Evolutionary conservation across 2,888 invertebrate genomes (phyloP).

Genomic region (Orchestes rusci): DNA sequence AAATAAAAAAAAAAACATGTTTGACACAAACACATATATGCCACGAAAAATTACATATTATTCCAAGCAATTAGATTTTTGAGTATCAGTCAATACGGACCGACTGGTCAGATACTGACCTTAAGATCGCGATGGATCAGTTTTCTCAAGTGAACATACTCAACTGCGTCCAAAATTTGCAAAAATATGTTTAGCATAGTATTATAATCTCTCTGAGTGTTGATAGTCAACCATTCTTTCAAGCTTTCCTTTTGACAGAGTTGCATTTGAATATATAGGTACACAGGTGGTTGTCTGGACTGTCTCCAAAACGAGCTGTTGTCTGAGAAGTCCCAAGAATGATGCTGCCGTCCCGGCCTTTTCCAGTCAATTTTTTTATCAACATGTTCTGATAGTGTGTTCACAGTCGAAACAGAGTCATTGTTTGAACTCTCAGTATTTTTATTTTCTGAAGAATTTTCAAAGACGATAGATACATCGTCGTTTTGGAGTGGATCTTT

Average conservation of each 20-base stretch:
- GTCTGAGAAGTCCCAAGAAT: conserved; percentile 38
- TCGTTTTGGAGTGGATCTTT: conserved; percentile 7
- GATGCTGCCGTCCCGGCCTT: conserved; percentile 36
- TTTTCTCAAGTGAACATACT: conserved; percentile 88
- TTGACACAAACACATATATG: neutral
- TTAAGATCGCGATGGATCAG: conserved; percentile 95
- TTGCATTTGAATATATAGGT: conserved; percentile 97
- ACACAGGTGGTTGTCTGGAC: conserved; percentile 45
- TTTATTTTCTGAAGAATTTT: neutral
- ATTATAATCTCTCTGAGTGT: conserved; percentile 46
- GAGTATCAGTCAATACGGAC: neutral
- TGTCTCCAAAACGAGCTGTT: conserved; percentile 22
- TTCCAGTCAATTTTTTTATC: conserved; percentile 34
- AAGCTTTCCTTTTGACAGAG: conserved; percentile 82
- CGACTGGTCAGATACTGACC: conserved; percentile 51
- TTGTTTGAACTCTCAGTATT: neutral
- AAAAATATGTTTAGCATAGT: conserved; percentile 66
- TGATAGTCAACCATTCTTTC: conserved; percentile 78
- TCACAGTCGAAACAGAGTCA: neutral
- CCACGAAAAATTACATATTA: neutral
- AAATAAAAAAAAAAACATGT: conserved; percentile 30
- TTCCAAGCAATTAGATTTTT: neutral
- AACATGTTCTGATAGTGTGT: conserved; percentile 24
- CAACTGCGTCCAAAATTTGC: conserved; percentile 91
- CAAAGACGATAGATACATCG: conserved; percentile 7